Evolutionary conservation across 2,797 vertebrate species (phyloP).

Genomic region (Caiman crocodilus): DNA sequence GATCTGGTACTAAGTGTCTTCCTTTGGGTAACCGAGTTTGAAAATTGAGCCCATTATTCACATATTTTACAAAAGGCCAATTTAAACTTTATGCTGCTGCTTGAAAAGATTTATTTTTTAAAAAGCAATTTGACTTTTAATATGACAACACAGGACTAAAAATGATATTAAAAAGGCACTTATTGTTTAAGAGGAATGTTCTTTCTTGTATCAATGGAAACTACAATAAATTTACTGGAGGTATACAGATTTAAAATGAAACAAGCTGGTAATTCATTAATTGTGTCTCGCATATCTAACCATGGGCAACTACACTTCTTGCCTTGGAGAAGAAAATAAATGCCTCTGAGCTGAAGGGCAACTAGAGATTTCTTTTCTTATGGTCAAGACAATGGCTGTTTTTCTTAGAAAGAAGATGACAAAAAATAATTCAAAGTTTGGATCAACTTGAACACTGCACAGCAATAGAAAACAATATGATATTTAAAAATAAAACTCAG

Average conservation of each 20-base stretch:
- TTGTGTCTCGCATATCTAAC: slow-evolving; percentile 42
- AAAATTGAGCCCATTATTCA: slow-evolving; percentile 26
- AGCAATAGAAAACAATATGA: not conserved
- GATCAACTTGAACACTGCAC: not conserved
- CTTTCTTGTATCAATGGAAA: slow-evolving; percentile 41
- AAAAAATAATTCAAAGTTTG: slow-evolving; percentile 8
- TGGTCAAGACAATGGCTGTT: not conserved
- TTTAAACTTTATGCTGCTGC: not conserved
- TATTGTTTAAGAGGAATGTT: slow-evolving; percentile 3
- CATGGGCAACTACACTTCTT: not conserved
- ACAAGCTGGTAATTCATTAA: slow-evolving; percentile 33
- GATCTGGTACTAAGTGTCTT: not conserved
- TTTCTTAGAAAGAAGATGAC: not conserved
- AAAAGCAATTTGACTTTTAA: not conserved
- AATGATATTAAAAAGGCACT: slow-evolving; percentile 46
- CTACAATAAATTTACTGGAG: slow-evolving; percentile 45
- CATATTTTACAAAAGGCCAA: slow-evolving; percentile 17
- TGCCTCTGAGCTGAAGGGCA: slow-evolving; percentile 23
- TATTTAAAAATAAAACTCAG: not conserved
- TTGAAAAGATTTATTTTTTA: slow-evolving; percentile 7
- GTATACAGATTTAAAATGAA: slow-evolving; percentile 53
- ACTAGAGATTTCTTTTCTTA: not conserved
- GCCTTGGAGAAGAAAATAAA: not conserved
- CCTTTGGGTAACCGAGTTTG: slow-evolving; percentile 26
- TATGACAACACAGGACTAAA: not conserved